Evolutionary conservation across 2,888 invertebrate species (phyloP), one percentile per base, ranked within the genome.

Genomic region (Julus scanicus): DNA sequence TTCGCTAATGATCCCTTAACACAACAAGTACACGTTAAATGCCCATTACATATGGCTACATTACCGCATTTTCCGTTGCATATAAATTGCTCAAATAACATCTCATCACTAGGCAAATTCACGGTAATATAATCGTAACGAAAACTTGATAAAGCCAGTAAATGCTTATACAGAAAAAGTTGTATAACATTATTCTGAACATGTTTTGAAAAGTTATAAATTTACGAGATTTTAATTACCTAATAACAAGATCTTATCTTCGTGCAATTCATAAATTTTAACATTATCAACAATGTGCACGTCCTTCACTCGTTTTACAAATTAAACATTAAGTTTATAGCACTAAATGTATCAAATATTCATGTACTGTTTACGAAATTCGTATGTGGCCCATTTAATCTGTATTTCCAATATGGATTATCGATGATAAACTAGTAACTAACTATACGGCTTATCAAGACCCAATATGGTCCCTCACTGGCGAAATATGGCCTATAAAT

Each of bases 41-140:
- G 80, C 37, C 37, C 37, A 13, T 80, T 80, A 80, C 37, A 8
- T 11, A 11, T 39, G 15, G 37, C 37, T 80, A 80, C 29, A 37
- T 80, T 37, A 37, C 11, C 9, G 80, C 80, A 71, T n/a, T 71
- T 71, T 71, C 29, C 29, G 71, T 11, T 71, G 71, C 20, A 80
- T 80, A 80, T 80, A 80, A 80, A 80, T 80, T 13, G 80, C 80
- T 37, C 11, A 37, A 29, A 80, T 80, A 53, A 53, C 53, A 13
- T 37, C 13, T 13, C 37, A 39, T 80, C 37, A 37, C 37, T 80
- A 9, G 37, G 29, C 37, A 80, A 80, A 37, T 80, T 29, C 15
- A 80, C 13, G 37, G 80, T 37, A 29, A 1, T 4, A 80, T 80
- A 15, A 29, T 11, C 1, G 11, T 29, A 29, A 71, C 9, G 8